phyloP scores from a whole-genome alignment of 2,113 vertebrate genomes.

The Equus quagga region DNA sequence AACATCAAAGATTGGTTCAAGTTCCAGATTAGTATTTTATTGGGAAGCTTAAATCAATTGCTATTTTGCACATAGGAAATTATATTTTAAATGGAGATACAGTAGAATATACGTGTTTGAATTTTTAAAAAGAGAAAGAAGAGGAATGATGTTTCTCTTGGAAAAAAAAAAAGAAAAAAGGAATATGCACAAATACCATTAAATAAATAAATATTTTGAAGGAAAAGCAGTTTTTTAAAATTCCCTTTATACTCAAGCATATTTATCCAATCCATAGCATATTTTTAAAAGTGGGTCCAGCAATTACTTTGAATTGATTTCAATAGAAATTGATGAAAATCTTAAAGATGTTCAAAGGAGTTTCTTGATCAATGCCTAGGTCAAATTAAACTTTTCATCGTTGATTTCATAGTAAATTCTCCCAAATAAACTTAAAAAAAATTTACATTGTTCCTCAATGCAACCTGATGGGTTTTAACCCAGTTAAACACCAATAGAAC shows the following conservation, averaged over 20 bases:
- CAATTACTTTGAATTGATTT: background rate
- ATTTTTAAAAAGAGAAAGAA: conserved; percentile 9
- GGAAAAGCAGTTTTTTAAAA: background rate
- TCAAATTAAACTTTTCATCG: background rate
- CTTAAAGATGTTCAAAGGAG: background rate
- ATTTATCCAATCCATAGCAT: background rate
- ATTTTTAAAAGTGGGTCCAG: background rate
- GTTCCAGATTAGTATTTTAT: background rate
- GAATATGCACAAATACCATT: background rate
- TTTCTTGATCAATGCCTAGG: background rate
- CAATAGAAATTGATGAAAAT: background rate
- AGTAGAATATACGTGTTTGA: background rate
- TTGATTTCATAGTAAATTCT: background rate
- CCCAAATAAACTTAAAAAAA: background rate
- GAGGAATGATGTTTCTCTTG: background rate
- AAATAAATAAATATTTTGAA: background rate
- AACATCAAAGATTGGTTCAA: background rate
- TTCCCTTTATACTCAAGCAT: background rate
- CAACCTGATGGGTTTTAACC: background rate
- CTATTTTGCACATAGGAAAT: background rate
- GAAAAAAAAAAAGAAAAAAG: background rate
- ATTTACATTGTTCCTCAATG: background rate
- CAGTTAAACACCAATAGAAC: background rate
- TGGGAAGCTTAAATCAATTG: background rate
- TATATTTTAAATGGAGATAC: background rate